phyloP scores from a whole-genome alignment of 2,797 vertebrate genomes.

The Mus minutoides region DNA sequence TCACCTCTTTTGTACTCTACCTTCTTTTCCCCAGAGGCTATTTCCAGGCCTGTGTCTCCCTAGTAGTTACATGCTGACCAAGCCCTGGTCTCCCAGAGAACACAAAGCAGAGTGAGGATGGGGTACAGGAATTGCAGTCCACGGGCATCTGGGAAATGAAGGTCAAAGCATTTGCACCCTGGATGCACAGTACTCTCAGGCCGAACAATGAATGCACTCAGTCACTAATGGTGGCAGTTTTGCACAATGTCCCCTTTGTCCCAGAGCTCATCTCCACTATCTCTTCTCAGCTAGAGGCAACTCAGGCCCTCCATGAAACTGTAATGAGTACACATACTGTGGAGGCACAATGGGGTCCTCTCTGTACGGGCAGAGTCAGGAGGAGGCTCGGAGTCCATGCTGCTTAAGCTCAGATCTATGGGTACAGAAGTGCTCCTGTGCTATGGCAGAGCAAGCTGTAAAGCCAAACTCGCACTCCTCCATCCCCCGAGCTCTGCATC shows the following conservation, averaged over 20 bases:
- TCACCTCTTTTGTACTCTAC: not conserved
- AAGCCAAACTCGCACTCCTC: not conserved
- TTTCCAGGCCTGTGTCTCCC: not conserved
- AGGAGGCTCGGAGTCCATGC: not conserved
- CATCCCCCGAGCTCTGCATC: not conserved
- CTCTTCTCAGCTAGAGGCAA: slow-evolving; percentile 30
- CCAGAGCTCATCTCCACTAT: not conserved
- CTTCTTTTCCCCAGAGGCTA: not conserved
- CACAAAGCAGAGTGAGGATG: not conserved
- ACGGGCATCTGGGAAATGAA: not conserved
- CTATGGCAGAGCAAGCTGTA: not conserved
- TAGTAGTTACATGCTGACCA: not conserved
- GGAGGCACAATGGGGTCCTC: not conserved
- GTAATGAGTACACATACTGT: not conserved
- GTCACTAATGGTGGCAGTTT: not conserved
- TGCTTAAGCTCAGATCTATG: fast-evolving
- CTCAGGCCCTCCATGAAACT: not conserved
- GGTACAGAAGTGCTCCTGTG: not conserved
- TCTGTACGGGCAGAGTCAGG: not conserved
- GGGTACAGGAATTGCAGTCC: not conserved
- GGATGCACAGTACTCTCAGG: not conserved
- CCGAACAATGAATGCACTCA: not conserved
- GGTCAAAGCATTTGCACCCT: not conserved
- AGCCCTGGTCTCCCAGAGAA: not conserved
- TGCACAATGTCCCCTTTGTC: fast-evolving